These are phyloP conservation scores for Otolemur crassicaudatus DNA, from an alignment of 2,797 vertebrate species.

Conservation along the genomic window DNA sequence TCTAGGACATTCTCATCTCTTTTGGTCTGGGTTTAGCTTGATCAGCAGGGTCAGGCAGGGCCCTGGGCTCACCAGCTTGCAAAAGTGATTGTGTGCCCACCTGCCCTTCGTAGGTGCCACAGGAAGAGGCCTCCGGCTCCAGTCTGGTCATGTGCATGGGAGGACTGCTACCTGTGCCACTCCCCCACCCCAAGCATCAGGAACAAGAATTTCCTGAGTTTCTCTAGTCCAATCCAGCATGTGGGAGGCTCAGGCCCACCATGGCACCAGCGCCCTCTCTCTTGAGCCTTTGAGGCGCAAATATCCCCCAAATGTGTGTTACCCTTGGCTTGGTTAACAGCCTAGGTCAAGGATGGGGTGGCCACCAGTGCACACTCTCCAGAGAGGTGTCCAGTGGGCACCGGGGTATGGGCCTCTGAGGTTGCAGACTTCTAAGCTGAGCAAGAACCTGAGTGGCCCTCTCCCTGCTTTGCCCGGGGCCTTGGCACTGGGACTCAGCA, in stretches of 20 bases:
- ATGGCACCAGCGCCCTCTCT: too few species aligned
- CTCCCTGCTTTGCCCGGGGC: not conserved
- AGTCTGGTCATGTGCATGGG: not conserved
- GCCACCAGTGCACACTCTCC: rapidly evolving
- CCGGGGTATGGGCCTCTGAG: not conserved
- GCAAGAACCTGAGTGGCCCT: not conserved
- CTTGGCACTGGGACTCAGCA: rapidly evolving
- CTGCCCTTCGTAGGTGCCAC: too few species aligned
- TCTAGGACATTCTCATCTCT: not conserved
- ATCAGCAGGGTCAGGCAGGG: not conserved
- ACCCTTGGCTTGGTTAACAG: not conserved
- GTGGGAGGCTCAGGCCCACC: not conserved
- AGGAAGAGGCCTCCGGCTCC: not conserved
- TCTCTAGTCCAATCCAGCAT: too few species aligned
- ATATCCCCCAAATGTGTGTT: not conserved
- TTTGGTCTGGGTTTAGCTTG: not conserved
- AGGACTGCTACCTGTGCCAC: not conserved
- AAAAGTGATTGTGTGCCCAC: too few species aligned
- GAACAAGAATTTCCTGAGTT: not conserved
- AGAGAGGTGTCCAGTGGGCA: rapidly evolving
- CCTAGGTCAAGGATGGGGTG: rapidly evolving
- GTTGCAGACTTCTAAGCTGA: not conserved
- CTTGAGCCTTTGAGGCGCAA: not conserved
- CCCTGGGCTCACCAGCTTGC: not conserved
- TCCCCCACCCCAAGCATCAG: not conserved